A percentile compares a stretch with the other conserved stretches of the same genome.
phyloP scores from a whole-genome alignment of 2,888 invertebrate species.

The Microchrysa polita region DNA sequence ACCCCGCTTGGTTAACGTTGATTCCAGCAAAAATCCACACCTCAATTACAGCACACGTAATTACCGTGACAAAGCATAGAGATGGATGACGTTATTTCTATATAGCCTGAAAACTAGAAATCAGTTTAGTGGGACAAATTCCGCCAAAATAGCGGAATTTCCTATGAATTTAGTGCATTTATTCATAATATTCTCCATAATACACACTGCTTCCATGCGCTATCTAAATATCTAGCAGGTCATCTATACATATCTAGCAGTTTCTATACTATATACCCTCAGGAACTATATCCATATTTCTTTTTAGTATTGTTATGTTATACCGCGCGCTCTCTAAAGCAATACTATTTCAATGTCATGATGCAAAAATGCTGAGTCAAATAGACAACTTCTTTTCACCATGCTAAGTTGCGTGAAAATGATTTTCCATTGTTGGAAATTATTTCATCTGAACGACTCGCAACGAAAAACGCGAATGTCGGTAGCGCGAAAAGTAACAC shows the following conservation, averaged over 20 bases:
- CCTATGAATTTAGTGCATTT: not conserved
- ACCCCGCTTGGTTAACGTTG: no score
- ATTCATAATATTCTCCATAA: no score
- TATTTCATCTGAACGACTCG: no score
- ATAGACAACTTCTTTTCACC: not conserved
- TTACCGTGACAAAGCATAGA: no score
- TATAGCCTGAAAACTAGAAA: not conserved
- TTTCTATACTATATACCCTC: not conserved
- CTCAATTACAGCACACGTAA: no score
- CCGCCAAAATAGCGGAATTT: conserved; percentile 3
- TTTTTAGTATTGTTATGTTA: no score
- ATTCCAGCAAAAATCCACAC: no score
- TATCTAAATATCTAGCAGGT: not conserved
- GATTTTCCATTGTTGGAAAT: not conserved
- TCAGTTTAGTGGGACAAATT: not conserved
- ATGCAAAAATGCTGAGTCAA: not conserved
- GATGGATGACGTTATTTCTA: no score
- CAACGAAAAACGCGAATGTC: not conserved
- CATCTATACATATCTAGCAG: not conserved
- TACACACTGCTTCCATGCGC: no score
- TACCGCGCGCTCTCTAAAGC: not conserved
- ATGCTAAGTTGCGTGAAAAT: conserved; percentile 2
- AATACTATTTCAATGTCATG: conserved; percentile 7
- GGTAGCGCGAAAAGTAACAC: not conserved
- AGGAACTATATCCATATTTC: no score